A percentile compares a stretch with the other conserved stretches of the same genome.
These are phyloP conservation scores for Galerucella pusilla DNA, from an alignment of 2,888 invertebrate species.

Conservation along the genomic window DNA sequence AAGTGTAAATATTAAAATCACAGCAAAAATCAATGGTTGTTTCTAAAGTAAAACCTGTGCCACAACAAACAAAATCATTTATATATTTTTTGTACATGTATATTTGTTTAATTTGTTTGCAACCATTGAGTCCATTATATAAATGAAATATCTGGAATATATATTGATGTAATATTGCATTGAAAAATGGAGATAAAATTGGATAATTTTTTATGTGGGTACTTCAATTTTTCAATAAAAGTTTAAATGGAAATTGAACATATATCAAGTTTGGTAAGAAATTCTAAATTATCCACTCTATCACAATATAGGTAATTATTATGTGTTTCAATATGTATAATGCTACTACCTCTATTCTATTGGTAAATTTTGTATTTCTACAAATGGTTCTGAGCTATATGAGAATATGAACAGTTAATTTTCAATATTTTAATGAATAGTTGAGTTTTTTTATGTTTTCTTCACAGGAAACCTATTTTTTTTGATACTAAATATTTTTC, in stretches of 20 bases:
- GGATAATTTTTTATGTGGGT: background rate
- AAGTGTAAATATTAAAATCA: constrained; percentile 67
- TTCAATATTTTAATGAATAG: background rate
- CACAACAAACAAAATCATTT: background rate
- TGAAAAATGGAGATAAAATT: background rate
- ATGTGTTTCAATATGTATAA: background rate
- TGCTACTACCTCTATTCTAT: constrained; percentile 2
- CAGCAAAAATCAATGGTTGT: background rate
- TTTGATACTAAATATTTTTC: no score
- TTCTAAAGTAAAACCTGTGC: constrained; percentile 1
- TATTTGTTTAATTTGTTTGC: background rate
- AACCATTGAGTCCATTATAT: background rate
- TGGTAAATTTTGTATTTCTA: background rate
- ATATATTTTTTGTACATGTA: background rate
- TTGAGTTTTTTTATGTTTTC: no score
- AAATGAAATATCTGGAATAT: constrained; percentile 2
- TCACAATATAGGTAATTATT: background rate
- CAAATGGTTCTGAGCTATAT: background rate
- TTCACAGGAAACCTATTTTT: no score
- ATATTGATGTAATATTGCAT: background rate
- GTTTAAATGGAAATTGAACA: no score
- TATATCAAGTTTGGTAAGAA: background rate
- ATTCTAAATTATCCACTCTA: background rate
- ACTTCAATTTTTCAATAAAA: no score
- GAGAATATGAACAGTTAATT: background rate